Evolutionary conservation across 2,797 vertebrate genomes (phyloP), one percentile per base, ranked within the genome.

Genomic region (Brachyalestes nurse): DNA sequence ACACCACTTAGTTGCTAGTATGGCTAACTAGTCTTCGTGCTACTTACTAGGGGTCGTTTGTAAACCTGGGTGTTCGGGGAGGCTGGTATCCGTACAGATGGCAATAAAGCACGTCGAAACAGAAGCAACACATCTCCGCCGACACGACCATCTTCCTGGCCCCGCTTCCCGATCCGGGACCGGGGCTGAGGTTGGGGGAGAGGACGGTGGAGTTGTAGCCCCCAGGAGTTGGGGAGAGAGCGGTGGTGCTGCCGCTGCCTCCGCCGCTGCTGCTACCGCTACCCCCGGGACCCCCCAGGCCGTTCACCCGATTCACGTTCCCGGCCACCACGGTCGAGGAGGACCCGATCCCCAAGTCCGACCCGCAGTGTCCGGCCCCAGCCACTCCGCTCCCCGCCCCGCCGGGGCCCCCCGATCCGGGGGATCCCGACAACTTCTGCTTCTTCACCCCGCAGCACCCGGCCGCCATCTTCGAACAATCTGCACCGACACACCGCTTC

Each of bases 361-460:
- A 93, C 91, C 96, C 95, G 94, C 95, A 95, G 93, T 96, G 94
- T 94, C 96, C 93, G 93, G 94, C 93, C 94, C 96, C 94, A 93
- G 93, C 92, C 93, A 95, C 90, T 93, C 96, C 94, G 93, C 94
- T 90, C 91, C 93, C 90, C 92, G 94, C 95, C 91, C 95, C 94
- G 91, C 95, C 95, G 91, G 95, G 95, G 91, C 97, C 96, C 95
- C 96, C 96, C 87, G 97, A 96, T 81, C 97, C 96, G 92, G 97
- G 96, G 92, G 97, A 98, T 93, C 97, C 97, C 95, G 97, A 98
- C 95, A 99, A 97, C 94, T 98, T 98, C 96, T 99, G 97, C 96
- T 99, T 99, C 97, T 99, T 99, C 96, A 99, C 97, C 97, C 97
- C 97, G 95, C 97, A 98, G 96, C 97, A 99, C 93, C 97, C 97